A percentile compares a stretch with the other conserved stretches of the same genome.
These are phyloP conservation scores for Drosophila ohnishii DNA, from an alignment of 1,140 invertebrate species.

Conservation along the genomic window DNA sequence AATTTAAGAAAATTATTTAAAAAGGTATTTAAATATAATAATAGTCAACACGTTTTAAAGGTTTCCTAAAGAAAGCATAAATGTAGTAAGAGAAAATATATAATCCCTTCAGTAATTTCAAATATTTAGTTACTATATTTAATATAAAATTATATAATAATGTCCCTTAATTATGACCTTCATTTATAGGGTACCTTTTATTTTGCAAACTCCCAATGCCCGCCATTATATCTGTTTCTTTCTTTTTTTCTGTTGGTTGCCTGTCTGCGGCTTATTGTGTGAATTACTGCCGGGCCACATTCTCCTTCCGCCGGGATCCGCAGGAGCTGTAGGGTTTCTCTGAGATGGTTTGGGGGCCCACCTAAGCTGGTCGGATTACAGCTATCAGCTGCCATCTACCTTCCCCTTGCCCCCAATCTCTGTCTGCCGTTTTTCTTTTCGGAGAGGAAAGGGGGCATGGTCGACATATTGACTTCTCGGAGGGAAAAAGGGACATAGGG, in stretches of 20 bases:
- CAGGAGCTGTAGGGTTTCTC: conserved; percentile 14
- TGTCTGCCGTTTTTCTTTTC: conserved; percentile 7
- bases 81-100: background rate
- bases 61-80: background rate
- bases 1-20: no score
- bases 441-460: background rate
- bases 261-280: conserved; percentile 76
- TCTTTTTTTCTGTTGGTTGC: conserved; percentile 32
- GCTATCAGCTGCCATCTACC: conserved; percentile 11
- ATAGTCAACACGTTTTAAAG: background rate
- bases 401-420: background rate
- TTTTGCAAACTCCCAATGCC: background rate
- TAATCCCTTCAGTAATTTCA: no score
- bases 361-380: conserved; percentile 13
- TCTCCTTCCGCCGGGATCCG: conserved; percentile 9
- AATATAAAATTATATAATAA: no score
- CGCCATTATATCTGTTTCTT: conserved; percentile 14
- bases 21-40: background rate
- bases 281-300: conserved; percentile 63
- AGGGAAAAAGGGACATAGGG: background rate
- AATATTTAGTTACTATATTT: no score
- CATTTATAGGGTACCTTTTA: conserved; percentile 19
- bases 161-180: background rate
- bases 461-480: conserved; percentile 22
- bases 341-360: conserved; percentile 11